Evolutionary conservation across 2,888 invertebrate species (phyloP), one percentile per base, ranked within the genome.

Genomic region (Drosophila aldrichi): DNA sequence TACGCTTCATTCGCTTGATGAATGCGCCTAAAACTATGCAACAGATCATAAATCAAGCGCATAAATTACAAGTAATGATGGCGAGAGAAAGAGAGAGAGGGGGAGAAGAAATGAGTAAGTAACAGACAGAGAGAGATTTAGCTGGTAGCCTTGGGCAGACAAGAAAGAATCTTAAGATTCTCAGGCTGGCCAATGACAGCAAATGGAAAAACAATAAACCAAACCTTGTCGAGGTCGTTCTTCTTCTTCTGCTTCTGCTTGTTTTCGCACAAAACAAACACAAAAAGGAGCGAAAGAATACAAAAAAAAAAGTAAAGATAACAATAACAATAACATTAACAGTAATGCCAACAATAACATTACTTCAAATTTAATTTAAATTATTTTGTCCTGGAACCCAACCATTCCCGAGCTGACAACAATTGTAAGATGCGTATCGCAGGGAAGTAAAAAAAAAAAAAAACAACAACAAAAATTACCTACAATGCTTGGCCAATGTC

Each of bases 341-440:
- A 44, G 73, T 76, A 81, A 83, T 81, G 67, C 72, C 38, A 85
- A 85, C 82, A 87, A 87, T 85, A 89, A 85, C 90, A 90, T 88
- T 89, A 82, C 82, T 82, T 89, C 74, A 89, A 88, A 90, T 90
- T 88, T 90, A 90, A 90, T 90, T 88, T 87, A 87, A 89, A 84
- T 89, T 90, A 90, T 82, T 84, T 84, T 79, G 70, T 29, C 48
- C 65, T 22, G 20, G 9, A 20, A 22, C 16, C 36, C 14, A 22
- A 16, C 36, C 16, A 22, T 5, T 20, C 2, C 22, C 2, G 48
- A 6, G 14, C 3, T 66, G 67, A 64, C 77, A 72, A 68, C 81
- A 83, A 88, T 83, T 83, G 89, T 59, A 43, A 67, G 88, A 89
- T 84, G 85, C 70, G 76, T 74, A 89, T 89, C 79, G 65, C 76